Evolutionary conservation across 2,113 vertebrate species (phyloP), one percentile per base, ranked within the genome.

Genomic region (Nansenia antarctica): DNA sequence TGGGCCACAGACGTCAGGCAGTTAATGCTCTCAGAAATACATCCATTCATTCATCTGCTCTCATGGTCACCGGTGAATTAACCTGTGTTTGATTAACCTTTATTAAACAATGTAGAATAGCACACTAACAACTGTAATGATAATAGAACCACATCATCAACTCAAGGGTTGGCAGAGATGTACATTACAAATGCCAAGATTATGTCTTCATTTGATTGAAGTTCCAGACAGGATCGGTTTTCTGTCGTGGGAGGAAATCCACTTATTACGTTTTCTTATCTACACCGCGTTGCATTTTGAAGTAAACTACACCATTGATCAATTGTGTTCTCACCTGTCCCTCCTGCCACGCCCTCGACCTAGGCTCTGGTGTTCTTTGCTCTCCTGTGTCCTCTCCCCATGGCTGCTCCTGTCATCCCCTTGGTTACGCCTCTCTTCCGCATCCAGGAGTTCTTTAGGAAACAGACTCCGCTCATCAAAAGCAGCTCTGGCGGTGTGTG

Each of bases 391-490:
- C 62, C 22, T 42, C 31, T 7, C 34, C 0, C 73, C 35, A 71
- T 35, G 30, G 32, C 83, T 90, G 1, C n/a, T n/a, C n/a, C n/a
- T n/a, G n/a, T n/a, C n/a, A n/a, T n/a, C n/a, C n/a, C 71, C 64
- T 80, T 65, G 62, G 73, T 52, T 52, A 32, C 2, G 67, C 86
- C 82, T 87, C 82, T 69, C 72, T 77, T 91, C 89, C 67, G 8
- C 70, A 74, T 91, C 82, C 64, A 89, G 77, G 73, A 93, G 86
- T 82, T 92, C 92, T 90, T 91, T 90, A 37, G 92, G 92, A 73
- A 95, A 86, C 60, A 91, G 84, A 67, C 80, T 92, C 77, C 81
- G 90, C 81, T 93, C 90, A 87, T 91, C 90, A 91, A 90, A 92
- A 34, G 76, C 72, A 60, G 82, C 85, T 92, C 91, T 94, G 83